Evolutionary conservation across 2,113 vertebrate genomes (phyloP).

Genomic region (Anseranas semipalmata): DNA sequence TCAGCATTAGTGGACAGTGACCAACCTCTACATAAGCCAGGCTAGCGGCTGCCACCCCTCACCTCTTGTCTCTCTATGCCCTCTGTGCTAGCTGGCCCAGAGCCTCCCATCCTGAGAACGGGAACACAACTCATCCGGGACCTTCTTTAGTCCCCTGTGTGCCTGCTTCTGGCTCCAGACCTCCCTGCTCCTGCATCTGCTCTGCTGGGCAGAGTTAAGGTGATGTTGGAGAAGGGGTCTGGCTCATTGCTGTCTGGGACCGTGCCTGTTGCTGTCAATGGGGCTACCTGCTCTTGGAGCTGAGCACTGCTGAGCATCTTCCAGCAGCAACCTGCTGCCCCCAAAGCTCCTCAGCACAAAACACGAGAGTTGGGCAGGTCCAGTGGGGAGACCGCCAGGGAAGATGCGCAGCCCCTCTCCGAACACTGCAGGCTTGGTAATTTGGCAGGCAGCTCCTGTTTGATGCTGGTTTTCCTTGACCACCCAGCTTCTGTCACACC

Average conservation of each 20-base stretch:
- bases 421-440: neutral
- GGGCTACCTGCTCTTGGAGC: neutral
- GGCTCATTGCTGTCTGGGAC: neutral
- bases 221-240: neutral
- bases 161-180: neutral
- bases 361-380: neutral
- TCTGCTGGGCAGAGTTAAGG: neutral
- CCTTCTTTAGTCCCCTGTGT: neutral
- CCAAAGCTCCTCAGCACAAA: neutral
- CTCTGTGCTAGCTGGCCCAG: neutral
- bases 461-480: neutral
- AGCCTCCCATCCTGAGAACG: too few relatives aligned
- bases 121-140: neutral
- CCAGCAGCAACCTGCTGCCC: neutral
- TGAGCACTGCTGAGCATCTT: too few relatives aligned
- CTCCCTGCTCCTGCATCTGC: neutral
- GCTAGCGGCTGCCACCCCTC: neutral
- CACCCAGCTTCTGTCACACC: neutral
- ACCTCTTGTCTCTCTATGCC: neutral
- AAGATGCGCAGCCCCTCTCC: neutral
- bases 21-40: neutral
- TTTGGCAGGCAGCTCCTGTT: neutral
- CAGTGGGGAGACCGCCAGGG: neutral
- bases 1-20: neutral
- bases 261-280: neutral